Conservation (phyloP, 1,140 invertebrate species). For the Colletes latitarsis region DNA sequence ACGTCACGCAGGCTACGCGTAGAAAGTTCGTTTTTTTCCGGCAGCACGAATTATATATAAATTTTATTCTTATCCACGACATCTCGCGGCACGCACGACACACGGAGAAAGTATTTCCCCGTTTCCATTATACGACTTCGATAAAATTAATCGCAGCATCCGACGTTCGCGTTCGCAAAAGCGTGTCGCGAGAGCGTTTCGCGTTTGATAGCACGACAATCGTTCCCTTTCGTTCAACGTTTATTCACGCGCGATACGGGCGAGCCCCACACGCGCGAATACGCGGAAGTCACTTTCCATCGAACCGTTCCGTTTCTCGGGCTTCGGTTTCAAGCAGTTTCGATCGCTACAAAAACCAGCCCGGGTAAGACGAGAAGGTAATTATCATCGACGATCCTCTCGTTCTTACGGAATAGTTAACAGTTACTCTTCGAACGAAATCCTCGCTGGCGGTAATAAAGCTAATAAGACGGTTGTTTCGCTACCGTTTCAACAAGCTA, state of each 20-base stretch:
- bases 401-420: neutral
- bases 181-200: conserved; percentile 17
- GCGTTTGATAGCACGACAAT: conserved; percentile 32
- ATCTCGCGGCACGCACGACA: no score
- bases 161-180: neutral
- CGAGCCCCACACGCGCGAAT: conserved; percentile 11
- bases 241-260: conserved; percentile 20
- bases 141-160: conserved; percentile 3
- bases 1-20: neutral
- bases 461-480: neutral
- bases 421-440: neutral
- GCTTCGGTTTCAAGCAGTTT: conserved; percentile 6
- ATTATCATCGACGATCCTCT: conserved; percentile 21
- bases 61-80: no score
- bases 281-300: conserved; percentile 64
- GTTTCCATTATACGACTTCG: neutral
- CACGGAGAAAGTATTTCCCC: neutral
- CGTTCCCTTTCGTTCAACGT: conserved; percentile 41
- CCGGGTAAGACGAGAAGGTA: neutral
- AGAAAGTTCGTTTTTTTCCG: neutral
- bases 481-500: neutral
- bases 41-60: neutral
- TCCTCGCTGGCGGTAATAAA: neutral
- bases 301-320: conserved; percentile 21
- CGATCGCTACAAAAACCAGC: conserved; percentile 15